Evolutionary conservation across 2,113 vertebrate genomes (phyloP).

Genomic region (Coryphaenoides rupestris): DNA sequence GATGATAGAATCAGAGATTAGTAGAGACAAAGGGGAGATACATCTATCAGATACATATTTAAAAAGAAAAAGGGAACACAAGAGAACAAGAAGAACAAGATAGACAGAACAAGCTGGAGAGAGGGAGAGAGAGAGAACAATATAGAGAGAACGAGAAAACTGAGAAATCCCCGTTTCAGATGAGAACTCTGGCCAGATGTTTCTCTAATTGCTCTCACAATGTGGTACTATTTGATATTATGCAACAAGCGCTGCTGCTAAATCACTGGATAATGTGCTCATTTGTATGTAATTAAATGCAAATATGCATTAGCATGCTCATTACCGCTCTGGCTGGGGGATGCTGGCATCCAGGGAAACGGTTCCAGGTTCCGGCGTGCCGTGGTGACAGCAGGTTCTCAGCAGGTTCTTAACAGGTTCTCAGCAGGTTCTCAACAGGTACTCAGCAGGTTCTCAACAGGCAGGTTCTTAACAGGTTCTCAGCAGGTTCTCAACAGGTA

Average conservation of each 20-base stretch:
- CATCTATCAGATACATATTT: too few relatives aligned
- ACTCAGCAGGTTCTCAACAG: conserved; percentile 38
- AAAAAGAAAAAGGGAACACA: too few relatives aligned
- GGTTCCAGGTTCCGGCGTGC: conserved; percentile 44
- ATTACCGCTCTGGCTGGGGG: conserved; percentile 32
- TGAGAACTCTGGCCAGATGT: conserved; percentile 29
- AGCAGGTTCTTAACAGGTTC: conserved; percentile 14
- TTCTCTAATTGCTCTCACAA: neutral
- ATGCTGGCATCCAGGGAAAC: conserved; percentile 41
- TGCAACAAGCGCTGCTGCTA: conserved; percentile 40
- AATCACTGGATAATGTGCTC: conserved; percentile 46
- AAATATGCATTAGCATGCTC: conserved; percentile 47
- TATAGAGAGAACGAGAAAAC: too few relatives aligned
- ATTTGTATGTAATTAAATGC: conserved; percentile 54
- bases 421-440: neutral
- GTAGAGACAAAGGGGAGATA: too few relatives aligned
- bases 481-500: neutral
- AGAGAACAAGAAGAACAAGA: too few relatives aligned
- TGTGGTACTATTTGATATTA: conserved; percentile 34
- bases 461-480: conserved; percentile 11
- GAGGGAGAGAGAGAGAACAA: too few relatives aligned
- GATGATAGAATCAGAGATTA: too few relatives aligned
- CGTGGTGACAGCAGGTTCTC: conserved; percentile 35
- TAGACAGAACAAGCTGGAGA: too few relatives aligned
- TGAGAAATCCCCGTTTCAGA: neutral